A percentile compares a stretch with the other conserved stretches of the same genome.
Evolutionary conservation across 2,113 vertebrate species (phyloP).

Genomic region (Aythya baeri): DNA sequence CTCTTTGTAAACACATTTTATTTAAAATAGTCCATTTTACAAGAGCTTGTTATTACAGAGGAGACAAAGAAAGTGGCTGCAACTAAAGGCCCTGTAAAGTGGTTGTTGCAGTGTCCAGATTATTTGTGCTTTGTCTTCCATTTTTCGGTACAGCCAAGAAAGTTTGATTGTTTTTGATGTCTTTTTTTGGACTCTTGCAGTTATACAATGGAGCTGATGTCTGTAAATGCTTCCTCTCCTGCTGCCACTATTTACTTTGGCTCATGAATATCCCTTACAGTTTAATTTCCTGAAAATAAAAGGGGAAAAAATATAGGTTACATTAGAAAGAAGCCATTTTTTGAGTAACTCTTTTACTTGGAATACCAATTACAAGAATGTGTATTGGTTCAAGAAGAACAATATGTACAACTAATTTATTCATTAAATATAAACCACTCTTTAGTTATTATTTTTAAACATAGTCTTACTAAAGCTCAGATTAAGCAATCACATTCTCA

Average conservation of each 20-base stretch:
- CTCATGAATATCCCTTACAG: conserved; percentile 9
- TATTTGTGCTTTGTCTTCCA: neutral
- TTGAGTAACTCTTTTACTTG: conserved; percentile 16
- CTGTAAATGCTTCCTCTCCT: conserved; percentile 51
- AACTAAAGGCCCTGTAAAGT: neutral
- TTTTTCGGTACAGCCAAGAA: neutral
- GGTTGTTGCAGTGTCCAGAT: neutral
- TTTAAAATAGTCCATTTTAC: conserved; percentile 1
- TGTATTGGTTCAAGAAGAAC: conserved; percentile 25
- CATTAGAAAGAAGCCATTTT: conserved; percentile 27
- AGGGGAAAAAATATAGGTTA: neutral
- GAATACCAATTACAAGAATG: conserved; percentile 11
- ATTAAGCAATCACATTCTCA: conserved; percentile 25
- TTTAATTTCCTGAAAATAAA: conserved; percentile 71
- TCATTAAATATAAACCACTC: conserved; percentile 25
- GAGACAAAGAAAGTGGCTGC: neutral
- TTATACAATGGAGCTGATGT: neutral
- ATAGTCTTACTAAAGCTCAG: conserved; percentile 28
- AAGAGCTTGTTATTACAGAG: neutral
- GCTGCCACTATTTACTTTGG: conserved; percentile 47
- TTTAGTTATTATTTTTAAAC: conserved; percentile 54
- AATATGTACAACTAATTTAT: conserved; percentile 36
- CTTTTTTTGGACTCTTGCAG: neutral
- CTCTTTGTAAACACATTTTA: neutral
- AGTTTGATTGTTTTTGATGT: conserved; percentile 4